Base-by-base conservation (phyloP, 2,113 vertebrate genomes). In the Madoqua kirkii region DNA sequence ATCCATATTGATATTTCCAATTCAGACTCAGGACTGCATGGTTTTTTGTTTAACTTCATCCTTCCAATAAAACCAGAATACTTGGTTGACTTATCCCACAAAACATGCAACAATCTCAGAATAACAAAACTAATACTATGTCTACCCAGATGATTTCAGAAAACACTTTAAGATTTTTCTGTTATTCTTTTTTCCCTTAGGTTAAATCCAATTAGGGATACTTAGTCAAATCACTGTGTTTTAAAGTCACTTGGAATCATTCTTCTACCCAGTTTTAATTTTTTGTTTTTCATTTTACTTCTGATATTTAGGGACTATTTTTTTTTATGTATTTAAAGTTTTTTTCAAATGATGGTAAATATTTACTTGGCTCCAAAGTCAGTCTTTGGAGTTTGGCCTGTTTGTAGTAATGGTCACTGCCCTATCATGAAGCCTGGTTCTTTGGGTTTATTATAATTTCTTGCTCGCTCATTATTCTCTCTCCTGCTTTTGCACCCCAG, bases 281-380 rank as follows among this genome's bases (percentile, higher is more conserved):
- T 95, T 93, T 45, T 50, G 25, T 86, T 94, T 92, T 96, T 86
- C 21, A 62, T 89, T 92, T 82, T 64, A 14, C 23, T 95, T 71
- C 87, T 50, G 36, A 14, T 8, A 40, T 59, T 60, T 71, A 85
- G 45, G 60, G 48, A 60, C 25, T 81, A 8, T 19, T 67, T 76
- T 25, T 57, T 17, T 71, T 74, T 12, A 31, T 40, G 8, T 57
- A 87, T 87, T 67, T 83, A 59, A 84, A 76, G 11, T 81, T 54
- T 74, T 45, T 93, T 55, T 45, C 43, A 59, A 62, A 84, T 33
- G 40, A 54, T 81, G 23, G 87, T 33, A 86, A 84, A 83, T 40
- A 71, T 83, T 85, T 71, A 43, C 45, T 71, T 81, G 81, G 40
- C n/a, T 91, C 6, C 21, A 31, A 85, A 93, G 23, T 81, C 59